These are phyloP conservation scores for Acleris sparsana DNA, from an alignment of 2,888 invertebrate genomes.

Conservation along the genomic window DNA sequence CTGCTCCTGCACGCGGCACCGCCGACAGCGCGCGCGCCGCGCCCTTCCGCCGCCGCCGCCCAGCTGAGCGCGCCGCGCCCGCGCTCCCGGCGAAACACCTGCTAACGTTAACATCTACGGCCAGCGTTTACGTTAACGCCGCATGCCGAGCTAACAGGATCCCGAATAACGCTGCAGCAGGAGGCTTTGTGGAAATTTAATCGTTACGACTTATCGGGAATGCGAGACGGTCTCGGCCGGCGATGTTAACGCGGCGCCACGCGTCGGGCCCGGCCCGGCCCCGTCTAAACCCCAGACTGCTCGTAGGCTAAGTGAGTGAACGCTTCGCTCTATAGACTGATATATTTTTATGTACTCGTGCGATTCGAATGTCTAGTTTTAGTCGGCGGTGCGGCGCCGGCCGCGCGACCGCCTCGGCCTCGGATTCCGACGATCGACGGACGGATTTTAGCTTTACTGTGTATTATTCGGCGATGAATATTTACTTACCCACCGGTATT, in stretches of 20 bases:
- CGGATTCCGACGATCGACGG: constrained; percentile 51
- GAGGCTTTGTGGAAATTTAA: not conserved
- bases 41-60: constrained; percentile 49
- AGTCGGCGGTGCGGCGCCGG: constrained; percentile 62
- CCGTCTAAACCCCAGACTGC: constrained; percentile 63
- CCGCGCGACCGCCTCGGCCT: constrained; percentile 58
- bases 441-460: constrained; percentile 51
- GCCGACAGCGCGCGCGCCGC: constrained; percentile 70
- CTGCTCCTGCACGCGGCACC: constrained; percentile 84
- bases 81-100: constrained; percentile 9
- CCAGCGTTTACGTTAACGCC: not conserved
- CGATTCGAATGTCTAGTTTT: constrained; percentile 73
- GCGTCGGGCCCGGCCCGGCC: constrained; percentile 8
- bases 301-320: constrained; percentile 77
- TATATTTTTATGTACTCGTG: constrained; percentile 78
- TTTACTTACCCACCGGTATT: constrained; percentile 82
- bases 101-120: constrained; percentile 10
- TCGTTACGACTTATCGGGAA: not conserved
- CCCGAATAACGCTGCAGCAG: not conserved
- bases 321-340: constrained; percentile 78
- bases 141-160: not conserved
- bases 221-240: constrained; percentile 3
- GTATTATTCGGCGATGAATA: constrained; percentile 67
- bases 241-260: constrained; percentile 13
- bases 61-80: constrained; percentile 56